phyloP scores from a whole-genome alignment of 2,888 invertebrate species.

The Cyclophora punctaria region DNA sequence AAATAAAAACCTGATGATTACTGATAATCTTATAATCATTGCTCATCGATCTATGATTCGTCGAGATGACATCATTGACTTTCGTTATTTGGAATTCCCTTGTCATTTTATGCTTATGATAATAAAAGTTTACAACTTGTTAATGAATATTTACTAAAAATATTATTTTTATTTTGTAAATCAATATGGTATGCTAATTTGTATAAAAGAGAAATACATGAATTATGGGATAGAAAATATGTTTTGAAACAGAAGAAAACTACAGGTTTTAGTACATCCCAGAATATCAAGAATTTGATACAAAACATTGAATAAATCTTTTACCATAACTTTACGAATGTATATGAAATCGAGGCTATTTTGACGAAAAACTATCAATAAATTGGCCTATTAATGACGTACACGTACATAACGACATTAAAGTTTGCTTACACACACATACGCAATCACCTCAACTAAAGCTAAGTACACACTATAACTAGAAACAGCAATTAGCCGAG shows the following conservation, averaged over 20 bases:
- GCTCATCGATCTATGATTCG: slow-evolving; percentile 5
- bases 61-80: slow-evolving; percentile 20
- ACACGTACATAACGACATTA: no score
- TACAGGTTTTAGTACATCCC: no score
- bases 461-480: slow-evolving; percentile 3
- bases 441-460: slow-evolving; percentile 4
- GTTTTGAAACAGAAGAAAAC: no score
- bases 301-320: no score
- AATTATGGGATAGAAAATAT: no score
- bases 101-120: slow-evolving; percentile 3
- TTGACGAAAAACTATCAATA: no score
- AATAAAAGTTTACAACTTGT: neutral
- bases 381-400: no score
- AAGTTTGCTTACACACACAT: no score
- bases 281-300: no score
- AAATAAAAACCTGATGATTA: neutral
- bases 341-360: no score
- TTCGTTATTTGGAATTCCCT: slow-evolving; percentile 21
- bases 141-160: slow-evolving; percentile 1
- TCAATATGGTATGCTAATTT: neutral
- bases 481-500: slow-evolving; percentile 3
- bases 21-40: no score
- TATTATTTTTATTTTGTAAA: neutral
- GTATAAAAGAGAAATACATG: neutral
- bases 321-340: no score